Conservation (phyloP, 92 coral and sea anemone genomes). For the Porites lobata region DNA sequence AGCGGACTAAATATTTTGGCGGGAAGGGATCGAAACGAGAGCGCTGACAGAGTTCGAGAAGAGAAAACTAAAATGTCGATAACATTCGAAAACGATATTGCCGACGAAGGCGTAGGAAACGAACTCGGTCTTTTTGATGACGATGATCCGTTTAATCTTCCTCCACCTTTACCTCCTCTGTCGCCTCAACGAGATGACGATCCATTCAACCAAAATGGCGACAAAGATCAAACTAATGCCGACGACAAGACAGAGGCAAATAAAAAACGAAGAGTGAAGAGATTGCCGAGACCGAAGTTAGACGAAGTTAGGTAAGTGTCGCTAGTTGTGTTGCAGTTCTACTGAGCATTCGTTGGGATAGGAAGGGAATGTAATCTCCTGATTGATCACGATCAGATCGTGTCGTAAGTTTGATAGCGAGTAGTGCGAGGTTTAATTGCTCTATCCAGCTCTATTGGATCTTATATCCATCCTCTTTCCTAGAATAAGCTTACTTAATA, state of each 20-base stretch:
- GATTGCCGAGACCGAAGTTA: constrained; percentile 87
- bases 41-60: not conserved
- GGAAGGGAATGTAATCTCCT: not conserved
- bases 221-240: constrained; percentile 31
- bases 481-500: too few species aligned
- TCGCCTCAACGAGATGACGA: constrained; percentile 61
- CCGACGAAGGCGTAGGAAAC: constrained; percentile 60
- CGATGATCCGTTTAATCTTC: constrained; percentile 89
- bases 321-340: not conserved
- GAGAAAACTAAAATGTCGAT: constrained; percentile 18
- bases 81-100: constrained; percentile 68
- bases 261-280: constrained; percentile 65
- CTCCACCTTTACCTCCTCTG: constrained; percentile 89
- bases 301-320: constrained; percentile 82
- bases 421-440: too few species aligned
- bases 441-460: too few species aligned
- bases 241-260: constrained; percentile 57
- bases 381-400: not conserved
- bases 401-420: not conserved
- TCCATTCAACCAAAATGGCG: constrained; percentile 47
- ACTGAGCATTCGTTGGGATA: not conserved
- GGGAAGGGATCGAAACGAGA: constrained; percentile 6
- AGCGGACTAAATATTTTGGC: constrained; percentile 53
- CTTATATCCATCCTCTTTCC: too few species aligned
- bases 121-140: constrained; percentile 73